Evolutionary conservation across 1,140 invertebrate genomes (phyloP).

Genomic region (Diuraphis noxia): DNA sequence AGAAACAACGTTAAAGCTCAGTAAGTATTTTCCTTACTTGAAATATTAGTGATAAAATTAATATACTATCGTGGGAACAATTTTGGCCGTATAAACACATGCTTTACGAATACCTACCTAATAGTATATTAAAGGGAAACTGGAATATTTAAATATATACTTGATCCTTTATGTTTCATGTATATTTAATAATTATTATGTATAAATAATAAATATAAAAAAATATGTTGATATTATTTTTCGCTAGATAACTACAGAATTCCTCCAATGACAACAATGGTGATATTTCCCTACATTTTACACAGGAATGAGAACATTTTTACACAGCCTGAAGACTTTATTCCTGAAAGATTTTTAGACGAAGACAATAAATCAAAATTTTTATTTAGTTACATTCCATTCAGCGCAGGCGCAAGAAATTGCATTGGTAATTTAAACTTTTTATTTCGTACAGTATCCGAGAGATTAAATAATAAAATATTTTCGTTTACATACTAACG

Average conservation of each 20-base stretch:
- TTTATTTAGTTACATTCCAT: slow-evolving; percentile 70
- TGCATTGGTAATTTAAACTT: slow-evolving; percentile 68
- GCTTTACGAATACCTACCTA: too few relatives aligned
- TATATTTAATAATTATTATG: background rate
- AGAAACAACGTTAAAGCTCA: slow-evolving; percentile 64
- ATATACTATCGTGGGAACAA: background rate
- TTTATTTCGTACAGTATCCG: background rate
- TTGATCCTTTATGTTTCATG: background rate
- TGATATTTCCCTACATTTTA: slow-evolving; percentile 63
- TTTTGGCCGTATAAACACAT: background rate
- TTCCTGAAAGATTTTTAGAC: slow-evolving; percentile 54
- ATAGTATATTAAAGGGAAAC: background rate
- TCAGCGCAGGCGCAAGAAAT: slow-evolving; percentile 74
- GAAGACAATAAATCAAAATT: slow-evolving; percentile 59
- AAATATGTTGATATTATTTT: background rate
- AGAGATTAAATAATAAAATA: background rate
- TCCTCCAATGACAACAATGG: slow-evolving; percentile 21
- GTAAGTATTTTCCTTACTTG: slow-evolving; percentile 60
- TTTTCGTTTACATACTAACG: background rate
- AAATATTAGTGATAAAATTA: background rate
- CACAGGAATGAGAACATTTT: slow-evolving; percentile 61
- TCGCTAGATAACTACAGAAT: background rate
- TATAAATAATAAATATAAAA: background rate
- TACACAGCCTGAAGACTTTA: slow-evolving; percentile 53
- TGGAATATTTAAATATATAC: background rate